These are phyloP conservation scores for Epinotia brunnichana DNA, from an alignment of 2,888 invertebrate genomes.

Conservation along the genomic window DNA sequence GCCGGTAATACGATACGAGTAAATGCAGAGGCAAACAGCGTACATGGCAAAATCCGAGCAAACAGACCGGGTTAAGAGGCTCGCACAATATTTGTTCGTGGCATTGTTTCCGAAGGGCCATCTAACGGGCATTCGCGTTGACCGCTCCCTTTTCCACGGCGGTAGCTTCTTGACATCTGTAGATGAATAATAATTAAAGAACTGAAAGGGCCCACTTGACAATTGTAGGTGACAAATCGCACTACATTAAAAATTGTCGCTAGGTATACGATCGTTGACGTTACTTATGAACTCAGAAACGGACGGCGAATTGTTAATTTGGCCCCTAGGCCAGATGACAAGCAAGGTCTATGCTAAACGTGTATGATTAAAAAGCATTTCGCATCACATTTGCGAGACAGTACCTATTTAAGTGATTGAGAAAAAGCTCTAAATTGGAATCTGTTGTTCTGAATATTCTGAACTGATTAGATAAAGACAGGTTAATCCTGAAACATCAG, in stretches of 20 bases:
- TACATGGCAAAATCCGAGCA: constrained; percentile 26
- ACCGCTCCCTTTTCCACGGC: constrained; percentile 9
- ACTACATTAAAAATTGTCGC: not conserved
- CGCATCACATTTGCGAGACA: no score
- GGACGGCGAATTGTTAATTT: no score
- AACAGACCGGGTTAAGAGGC: constrained; percentile 27
- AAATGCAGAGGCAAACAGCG: constrained; percentile 15
- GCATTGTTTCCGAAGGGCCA: constrained; percentile 27
- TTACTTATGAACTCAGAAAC: no score
- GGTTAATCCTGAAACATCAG: no score
- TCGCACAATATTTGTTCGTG: constrained; percentile 27
- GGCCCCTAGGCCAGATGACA: no score
- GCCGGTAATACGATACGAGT: constrained; percentile 18
- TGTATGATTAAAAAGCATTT: no score
- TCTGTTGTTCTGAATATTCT: no score
- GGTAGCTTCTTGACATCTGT: constrained; percentile 13
- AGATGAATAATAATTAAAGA: not conserved
- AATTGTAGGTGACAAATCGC: not conserved
- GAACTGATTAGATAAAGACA: no score
- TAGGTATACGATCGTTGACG: no score
- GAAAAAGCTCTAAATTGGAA: no score
- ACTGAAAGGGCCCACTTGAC: not conserved
- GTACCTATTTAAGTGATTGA: no score
- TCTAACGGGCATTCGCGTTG: constrained; percentile 15
- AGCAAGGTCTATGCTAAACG: no score